Base-by-base conservation (phyloP, 2,797 vertebrate species). In the Sarcophilus harrisii region DNA sequence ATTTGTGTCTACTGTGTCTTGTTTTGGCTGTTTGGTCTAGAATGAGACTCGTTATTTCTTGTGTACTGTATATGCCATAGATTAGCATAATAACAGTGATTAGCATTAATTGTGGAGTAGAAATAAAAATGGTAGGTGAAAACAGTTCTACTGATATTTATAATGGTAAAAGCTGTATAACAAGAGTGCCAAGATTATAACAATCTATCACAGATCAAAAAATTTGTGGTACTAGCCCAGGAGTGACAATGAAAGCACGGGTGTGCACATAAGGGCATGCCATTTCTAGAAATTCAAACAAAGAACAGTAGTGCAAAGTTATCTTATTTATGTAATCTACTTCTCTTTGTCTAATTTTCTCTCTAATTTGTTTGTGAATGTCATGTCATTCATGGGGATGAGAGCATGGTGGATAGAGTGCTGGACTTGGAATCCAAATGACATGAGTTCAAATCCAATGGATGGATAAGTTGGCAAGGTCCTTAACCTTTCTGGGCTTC, bases 41-140 rank as follows among this genome's bases (percentile, higher is more conserved):
- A 96, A 95, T 92, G 90, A 45, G 90, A 96, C 90, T 95, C 96
- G 95, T 95, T 97, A 96, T 92, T 95, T 96, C 66, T 92, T 96
- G 91, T 96, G 90, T 97, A 95, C 81, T 93, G 49, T 95, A 96
- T 96, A 91, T 92, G 97, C 91, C 96, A n/a, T 96, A 94, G 60
- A 97, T 97, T 96, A 95, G 90, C 92, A 97, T 96, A 95, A 97
- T 95, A 90, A 96, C 93, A 93, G 92, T 95, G 95, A 96, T 96
- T 96, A 95, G 95, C 95, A 96, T 97, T 97, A 98, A 96, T 95
- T 95, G 93, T 94, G n/a, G 14, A 95, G 60, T 29, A 92, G 91
- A 96, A 96, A 95, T 94, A 66, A 96, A 97, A 95, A 94, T 90
- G 73, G 73, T 92, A 93, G 90, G 73, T 92, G 60, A 92, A 92